Evolutionary conservation across 2,888 invertebrate species (phyloP).

Genomic region (Amphipyra berbera): DNA sequence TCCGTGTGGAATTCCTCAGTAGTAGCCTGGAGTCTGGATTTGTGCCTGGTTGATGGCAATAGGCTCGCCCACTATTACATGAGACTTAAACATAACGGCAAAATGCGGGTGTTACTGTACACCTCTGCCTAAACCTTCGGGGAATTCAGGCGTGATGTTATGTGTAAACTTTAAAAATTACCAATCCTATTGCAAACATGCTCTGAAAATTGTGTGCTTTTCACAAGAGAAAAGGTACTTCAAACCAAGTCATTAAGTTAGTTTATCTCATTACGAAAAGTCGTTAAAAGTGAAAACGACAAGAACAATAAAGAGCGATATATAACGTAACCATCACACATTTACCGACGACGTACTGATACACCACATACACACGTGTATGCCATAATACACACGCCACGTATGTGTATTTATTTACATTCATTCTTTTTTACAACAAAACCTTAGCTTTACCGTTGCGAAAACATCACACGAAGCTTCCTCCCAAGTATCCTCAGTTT

Average conservation of each 20-base stretch:
- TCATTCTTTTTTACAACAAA: neutral
- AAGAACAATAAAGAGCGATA: neutral
- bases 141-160: too few species aligned
- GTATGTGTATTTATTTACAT: neutral
- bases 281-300: constrained; percentile 28
- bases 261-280: constrained; percentile 38
- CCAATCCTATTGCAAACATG: neutral
- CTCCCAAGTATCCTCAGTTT: neutral
- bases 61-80: too few species aligned
- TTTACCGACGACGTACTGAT: constrained; percentile 25
- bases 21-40: too few species aligned
- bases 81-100: too few species aligned
- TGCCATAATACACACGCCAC: neutral
- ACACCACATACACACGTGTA: constrained; percentile 1
- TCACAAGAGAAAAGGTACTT: constrained; percentile 19
- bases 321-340: constrained; percentile 20
- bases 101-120: too few species aligned
- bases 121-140: too few species aligned
- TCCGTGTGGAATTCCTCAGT: too few species aligned
- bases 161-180: too few species aligned
- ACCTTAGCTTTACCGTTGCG: constrained; percentile 9
- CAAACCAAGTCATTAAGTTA: constrained; percentile 18
- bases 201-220: neutral
- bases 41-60: too few species aligned
- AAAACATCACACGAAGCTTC: neutral